phyloP scores from a whole-genome alignment of 1,140 invertebrate genomes.

The Delia radicum region DNA sequence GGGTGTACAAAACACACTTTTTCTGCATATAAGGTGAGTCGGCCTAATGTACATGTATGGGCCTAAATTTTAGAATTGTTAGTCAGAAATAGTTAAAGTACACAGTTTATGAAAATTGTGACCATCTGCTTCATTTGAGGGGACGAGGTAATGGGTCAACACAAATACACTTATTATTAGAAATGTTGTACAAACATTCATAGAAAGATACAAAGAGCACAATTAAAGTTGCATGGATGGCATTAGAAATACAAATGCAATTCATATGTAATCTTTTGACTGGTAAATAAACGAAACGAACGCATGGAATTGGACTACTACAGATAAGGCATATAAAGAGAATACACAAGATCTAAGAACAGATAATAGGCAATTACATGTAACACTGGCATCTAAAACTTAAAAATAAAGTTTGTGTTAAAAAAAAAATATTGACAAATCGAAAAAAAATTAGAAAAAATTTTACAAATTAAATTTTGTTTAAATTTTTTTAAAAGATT shows the following conservation, averaged over 20 bases:
- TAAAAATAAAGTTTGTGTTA: too few relatives aligned
- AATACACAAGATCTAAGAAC: background rate
- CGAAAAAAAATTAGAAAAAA: too few relatives aligned
- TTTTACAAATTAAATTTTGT: too few relatives aligned
- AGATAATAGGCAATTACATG: background rate
- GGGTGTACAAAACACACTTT: too few relatives aligned
- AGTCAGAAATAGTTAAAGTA: background rate
- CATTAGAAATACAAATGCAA: background rate
- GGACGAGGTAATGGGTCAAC: background rate
- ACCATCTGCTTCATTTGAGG: slow-evolving; percentile 3
- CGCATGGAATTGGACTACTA: background rate
- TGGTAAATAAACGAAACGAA: slow-evolving; percentile 1
- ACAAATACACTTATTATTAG: background rate
- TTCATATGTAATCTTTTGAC: background rate
- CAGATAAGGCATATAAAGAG: background rate
- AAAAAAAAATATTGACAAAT: too few relatives aligned
- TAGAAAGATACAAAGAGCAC: background rate
- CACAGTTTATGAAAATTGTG: background rate
- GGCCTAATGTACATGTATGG: too few relatives aligned
- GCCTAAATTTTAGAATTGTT: too few relatives aligned
- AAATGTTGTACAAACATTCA: background rate
- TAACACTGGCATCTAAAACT: too few relatives aligned
- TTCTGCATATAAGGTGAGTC: too few relatives aligned
- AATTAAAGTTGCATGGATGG: too few relatives aligned
- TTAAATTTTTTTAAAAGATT: too few relatives aligned